Percentiles rank a stretch among this genome's conserved stretches.
Conservation (phyloP, 2,888 invertebrate species). For the Stramonita haemastoma region DNA sequence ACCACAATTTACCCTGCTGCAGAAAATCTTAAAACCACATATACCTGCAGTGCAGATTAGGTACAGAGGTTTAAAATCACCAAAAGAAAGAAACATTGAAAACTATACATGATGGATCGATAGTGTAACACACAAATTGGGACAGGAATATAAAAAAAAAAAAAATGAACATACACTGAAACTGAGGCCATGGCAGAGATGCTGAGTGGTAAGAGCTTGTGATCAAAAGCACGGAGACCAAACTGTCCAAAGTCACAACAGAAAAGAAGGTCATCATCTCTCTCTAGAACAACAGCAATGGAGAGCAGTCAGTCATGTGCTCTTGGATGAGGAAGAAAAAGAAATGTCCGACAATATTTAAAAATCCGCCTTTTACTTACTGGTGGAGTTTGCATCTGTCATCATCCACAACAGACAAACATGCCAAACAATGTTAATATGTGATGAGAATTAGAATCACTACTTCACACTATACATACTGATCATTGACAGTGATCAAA, state of each 20-base stretch:
- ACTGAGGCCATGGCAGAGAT: background rate
- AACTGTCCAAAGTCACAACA: conserved; percentile 1
- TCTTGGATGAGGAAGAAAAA: conserved; percentile 7
- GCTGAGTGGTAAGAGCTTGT: background rate
- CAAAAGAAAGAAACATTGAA: background rate
- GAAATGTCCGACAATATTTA: conserved; percentile 14
- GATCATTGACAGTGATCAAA: background rate
- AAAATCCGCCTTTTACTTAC: conserved; percentile 45
- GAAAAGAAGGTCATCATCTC: background rate
- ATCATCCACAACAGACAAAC: conserved; percentile 19
- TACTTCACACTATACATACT: background rate
- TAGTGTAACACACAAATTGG: background rate
- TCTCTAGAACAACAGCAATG: conserved; percentile 10
- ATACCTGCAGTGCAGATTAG: no score
- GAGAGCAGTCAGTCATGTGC: conserved; percentile 18
- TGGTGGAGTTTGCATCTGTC: conserved; percentile 48
- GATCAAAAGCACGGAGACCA: background rate
- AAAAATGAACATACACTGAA: background rate
- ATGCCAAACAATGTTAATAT: conserved; percentile 11
- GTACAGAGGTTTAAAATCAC: background rate
- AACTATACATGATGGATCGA: background rate
- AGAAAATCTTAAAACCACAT: no score
- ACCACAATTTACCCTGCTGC: no score
- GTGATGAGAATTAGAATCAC: background rate
- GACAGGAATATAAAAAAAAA: background rate